phyloP scores from a whole-genome alignment of 2,113 vertebrate genomes.

The Gnathonemus longibarbis region DNA sequence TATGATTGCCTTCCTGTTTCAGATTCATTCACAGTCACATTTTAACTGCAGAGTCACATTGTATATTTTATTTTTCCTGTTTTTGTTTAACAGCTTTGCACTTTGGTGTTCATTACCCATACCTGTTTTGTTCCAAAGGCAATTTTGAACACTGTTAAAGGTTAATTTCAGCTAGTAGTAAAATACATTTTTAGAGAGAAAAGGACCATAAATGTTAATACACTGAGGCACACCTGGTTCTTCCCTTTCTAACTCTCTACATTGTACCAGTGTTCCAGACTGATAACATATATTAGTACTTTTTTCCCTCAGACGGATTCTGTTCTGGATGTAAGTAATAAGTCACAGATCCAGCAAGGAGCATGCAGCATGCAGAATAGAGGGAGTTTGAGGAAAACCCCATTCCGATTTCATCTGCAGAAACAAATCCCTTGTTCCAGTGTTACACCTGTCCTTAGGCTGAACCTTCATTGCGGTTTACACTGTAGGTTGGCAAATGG shows the following conservation, averaged over 20 bases:
- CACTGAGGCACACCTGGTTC: conserved; percentile 42
- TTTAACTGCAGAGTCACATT: background rate
- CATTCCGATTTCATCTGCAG: conserved; percentile 41
- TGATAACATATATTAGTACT: conserved; percentile 54
- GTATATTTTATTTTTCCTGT: background rate
- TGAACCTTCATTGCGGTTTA: background rate
- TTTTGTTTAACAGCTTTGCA: background rate
- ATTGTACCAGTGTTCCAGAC: conserved; percentile 42
- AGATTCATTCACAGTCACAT: background rate
- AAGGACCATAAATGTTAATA: conserved; percentile 46
- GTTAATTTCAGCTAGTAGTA: background rate
- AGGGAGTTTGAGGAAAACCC: conserved; percentile 36
- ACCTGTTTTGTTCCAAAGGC: background rate
- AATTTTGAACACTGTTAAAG: background rate
- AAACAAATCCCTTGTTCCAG: conserved; percentile 9
- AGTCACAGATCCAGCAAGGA: conserved; percentile 44
- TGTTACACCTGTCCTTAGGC: background rate
- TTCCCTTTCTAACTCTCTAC: conserved; percentile 41
- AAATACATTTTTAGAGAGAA: background rate
- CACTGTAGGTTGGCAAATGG: background rate
- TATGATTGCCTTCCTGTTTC: background rate
- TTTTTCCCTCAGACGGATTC: conserved; percentile 47
- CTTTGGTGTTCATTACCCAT: background rate
- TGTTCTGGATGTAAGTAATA: conserved; percentile 48
- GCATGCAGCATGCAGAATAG: conserved; percentile 42